These are phyloP conservation scores for Cryptocephalus primarius DNA, from an alignment of 2,888 invertebrate genomes.

Conservation along the genomic window DNA sequence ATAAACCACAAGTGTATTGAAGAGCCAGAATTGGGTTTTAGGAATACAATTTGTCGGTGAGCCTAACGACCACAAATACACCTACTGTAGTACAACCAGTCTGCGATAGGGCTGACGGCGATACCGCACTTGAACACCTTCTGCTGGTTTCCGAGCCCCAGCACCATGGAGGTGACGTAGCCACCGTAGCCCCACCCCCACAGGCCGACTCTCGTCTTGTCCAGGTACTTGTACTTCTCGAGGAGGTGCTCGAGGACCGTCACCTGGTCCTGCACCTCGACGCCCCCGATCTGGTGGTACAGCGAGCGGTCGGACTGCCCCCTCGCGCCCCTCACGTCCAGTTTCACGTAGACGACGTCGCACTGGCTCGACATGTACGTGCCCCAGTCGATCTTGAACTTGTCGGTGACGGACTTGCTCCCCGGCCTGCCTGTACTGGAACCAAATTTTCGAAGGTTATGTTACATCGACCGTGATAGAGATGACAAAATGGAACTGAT, in stretches of 20 bases:
- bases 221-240: slow-evolving; percentile 72
- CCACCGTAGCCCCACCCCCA: slow-evolving; percentile 98
- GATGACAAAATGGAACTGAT: too few species aligned
- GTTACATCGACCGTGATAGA: too few species aligned
- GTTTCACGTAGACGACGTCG: slow-evolving; percentile 80
- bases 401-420: slow-evolving; percentile 79
- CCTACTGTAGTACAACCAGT: slow-evolving; percentile 93
- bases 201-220: slow-evolving; percentile 78
- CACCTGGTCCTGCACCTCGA: slow-evolving; percentile 78
- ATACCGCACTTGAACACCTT: slow-evolving; percentile 86
- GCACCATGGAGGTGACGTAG: slow-evolving; percentile 84
- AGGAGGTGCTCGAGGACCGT: slow-evolving; percentile 74
- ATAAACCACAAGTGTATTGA: too few species aligned
- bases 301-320: slow-evolving; percentile 70
- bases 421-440: slow-evolving; percentile 79
- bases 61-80: slow-evolving; percentile 5
- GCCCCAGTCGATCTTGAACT: slow-evolving; percentile 82
- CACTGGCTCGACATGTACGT: slow-evolving; percentile 86
- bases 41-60: too few species aligned
- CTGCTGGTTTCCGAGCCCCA: slow-evolving; percentile 63
- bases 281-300: slow-evolving; percentile 74
- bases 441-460: too few species aligned
- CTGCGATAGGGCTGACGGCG: slow-evolving; percentile 88
- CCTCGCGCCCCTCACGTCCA: slow-evolving; percentile 73
- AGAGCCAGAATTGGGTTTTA: too few species aligned